Evolutionary conservation across 1,140 invertebrate genomes (phyloP), one percentile per base, ranked within the genome.

Genomic region (Ceratoteleas bidentatus): DNA sequence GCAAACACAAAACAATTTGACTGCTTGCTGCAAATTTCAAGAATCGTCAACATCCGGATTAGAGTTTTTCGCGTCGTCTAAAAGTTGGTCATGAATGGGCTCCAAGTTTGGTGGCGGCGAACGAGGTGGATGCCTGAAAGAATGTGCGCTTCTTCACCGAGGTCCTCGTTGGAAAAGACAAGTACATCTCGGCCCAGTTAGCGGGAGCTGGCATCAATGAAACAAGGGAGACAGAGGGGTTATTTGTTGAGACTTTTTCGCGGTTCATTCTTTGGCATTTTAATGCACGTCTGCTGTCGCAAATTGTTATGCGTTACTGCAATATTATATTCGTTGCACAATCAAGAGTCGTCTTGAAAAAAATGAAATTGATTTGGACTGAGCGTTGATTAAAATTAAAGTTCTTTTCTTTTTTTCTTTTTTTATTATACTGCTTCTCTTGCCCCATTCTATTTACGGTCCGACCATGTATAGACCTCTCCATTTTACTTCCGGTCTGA

Each of bases 41-140:
- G 40, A 69, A 57, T 47, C 56, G 73, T 68, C 47, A 53, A 76
- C 74, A 57, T 54, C 58, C 64, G 74, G 50, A 77, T 62, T 68
- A 62, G 32, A 61, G 45, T 69, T 69, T 69, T 77, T 69, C 40
- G 40, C 62, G 56, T 15, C 34, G 47, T 14, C 47, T 40, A 32
- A 68, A 68, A 76, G 16, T 76, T 76, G 73, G 34, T 36, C 64
- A 36, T 69, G 74, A 77, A 77, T 77, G 58, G 43, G 14, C 36
- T 32, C 57, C n/a, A 50, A 69, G 58, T 76, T 68, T 47, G 0
- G 61, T 50, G n/a, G n/a, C 33, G 4, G 13, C 13, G 58, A 40
- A 45, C 43, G 57, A 47, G 15, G 15, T 47, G 45, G 15, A 49
- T 43, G 32, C 45, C 38, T 34, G 40, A 40, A 10, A 57, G 14